A percentile compares a stretch with the other conserved stretches of the same genome.
Evolutionary conservation across 30 jellyfish, hydroid and myxozoan genomes (phyloP).

Genomic region (Mastigias papua): DNA sequence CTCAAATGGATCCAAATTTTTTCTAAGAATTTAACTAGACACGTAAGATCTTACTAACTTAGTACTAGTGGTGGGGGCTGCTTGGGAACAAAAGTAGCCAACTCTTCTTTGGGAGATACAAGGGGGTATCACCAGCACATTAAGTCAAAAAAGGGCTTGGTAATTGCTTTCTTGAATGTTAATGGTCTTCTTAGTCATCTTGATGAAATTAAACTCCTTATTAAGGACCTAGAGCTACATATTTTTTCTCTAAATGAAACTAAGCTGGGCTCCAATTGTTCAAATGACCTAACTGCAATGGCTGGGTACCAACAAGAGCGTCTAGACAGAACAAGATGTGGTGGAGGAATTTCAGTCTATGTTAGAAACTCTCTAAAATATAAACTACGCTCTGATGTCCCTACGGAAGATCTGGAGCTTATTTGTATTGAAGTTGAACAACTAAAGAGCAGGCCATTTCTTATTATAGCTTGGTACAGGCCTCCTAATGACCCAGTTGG

Average conservation of each 20-base stretch:
- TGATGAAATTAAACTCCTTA: not conserved
- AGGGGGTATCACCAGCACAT: slow-evolving; percentile 6
- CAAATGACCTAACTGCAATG: slow-evolving; percentile 18
- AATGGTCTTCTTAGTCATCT: slow-evolving; percentile 30
- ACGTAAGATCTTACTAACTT: not conserved
- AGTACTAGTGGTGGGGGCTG: not conserved
- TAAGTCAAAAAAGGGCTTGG: not conserved
- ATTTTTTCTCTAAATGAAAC: slow-evolving; percentile 3
- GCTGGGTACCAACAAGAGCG: slow-evolving; percentile 37
- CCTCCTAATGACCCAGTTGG: not conserved
- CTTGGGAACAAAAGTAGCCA: not conserved
- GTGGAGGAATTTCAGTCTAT: slow-evolving; percentile 8
- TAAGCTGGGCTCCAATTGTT: not conserved
- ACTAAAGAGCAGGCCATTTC: not conserved
- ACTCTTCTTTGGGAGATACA: not conserved
- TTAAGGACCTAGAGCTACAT: slow-evolving; percentile 33
- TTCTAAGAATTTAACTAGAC: too few relatives aligned
- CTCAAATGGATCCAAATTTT: not conserved
- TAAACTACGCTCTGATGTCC: slow-evolving; percentile 23
- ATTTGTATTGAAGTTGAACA: slow-evolving; percentile 38
- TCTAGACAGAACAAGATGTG: slow-evolving; percentile 7
- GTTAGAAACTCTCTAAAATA: not conserved
- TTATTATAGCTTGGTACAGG: slow-evolving; percentile 25
- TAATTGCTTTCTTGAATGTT: not conserved
- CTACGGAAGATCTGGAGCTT: slow-evolving; percentile 30